Evolutionary conservation across 1,140 invertebrate species (phyloP).

Genomic region (Hycleus cichorii): DNA sequence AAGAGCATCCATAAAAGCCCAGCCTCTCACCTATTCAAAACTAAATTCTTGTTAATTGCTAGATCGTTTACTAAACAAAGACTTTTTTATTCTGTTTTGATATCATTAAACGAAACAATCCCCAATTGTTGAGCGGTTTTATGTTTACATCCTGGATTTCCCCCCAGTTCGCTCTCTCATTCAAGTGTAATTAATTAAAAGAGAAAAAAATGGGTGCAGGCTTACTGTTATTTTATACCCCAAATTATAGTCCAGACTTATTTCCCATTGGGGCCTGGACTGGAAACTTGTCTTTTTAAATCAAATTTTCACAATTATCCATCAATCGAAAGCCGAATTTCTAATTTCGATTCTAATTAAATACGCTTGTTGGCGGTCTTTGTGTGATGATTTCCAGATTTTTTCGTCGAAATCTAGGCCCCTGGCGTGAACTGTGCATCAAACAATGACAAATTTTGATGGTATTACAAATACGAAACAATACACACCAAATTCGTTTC

Average conservation of each 20-base stretch:
- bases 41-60: slow-evolving; percentile 6
- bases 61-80: neutral
- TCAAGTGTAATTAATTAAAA: slow-evolving; percentile 13
- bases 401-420: neutral
- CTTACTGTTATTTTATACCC: slow-evolving; percentile 7
- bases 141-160: slow-evolving; percentile 3
- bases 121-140: slow-evolving; percentile 9
- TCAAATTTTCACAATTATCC: too few species aligned
- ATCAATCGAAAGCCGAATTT: too few species aligned
- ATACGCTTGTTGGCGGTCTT: neutral
- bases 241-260: neutral
- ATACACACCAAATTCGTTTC: neutral
- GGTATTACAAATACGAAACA: slow-evolving; percentile 6
- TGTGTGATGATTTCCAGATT: too few species aligned
- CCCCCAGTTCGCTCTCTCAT: neutral
- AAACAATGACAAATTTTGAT: slow-evolving; percentile 8
- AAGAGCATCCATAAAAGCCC: too few species aligned
- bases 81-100: neutral
- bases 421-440: neutral
- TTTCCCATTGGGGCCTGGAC: too few species aligned
- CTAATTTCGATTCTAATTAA: neutral
- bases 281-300: too few species aligned
- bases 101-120: slow-evolving; percentile 5
- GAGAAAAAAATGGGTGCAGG: neutral
- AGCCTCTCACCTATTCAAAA: neutral